Conservation (phyloP, 2,113 vertebrate species). For the Scytalopus superciliaris region DNA sequence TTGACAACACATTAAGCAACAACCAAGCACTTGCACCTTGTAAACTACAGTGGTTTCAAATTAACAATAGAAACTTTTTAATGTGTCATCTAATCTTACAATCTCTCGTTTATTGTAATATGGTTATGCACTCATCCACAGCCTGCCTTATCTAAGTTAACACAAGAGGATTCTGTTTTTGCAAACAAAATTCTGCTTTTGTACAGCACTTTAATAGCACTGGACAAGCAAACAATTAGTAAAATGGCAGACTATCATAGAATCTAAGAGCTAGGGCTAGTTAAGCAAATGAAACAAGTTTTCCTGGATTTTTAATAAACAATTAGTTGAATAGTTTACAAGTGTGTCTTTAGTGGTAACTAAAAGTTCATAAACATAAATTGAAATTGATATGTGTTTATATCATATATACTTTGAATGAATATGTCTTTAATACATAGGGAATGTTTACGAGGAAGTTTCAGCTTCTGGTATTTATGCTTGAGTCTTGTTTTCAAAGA, state of each 20-base stretch:
- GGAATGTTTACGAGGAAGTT: neutral
- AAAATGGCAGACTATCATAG: neutral
- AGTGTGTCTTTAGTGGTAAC: neutral
- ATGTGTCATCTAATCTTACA: neutral
- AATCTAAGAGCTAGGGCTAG: neutral
- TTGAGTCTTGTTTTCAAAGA: neutral
- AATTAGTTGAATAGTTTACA: neutral
- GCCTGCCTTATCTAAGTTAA: constrained; percentile 7
- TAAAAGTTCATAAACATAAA: neutral
- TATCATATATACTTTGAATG: neutral
- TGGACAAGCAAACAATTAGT: neutral
- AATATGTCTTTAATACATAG: neutral
- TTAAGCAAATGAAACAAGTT: neutral
- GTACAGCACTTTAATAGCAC: neutral
- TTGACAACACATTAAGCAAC: neutral
- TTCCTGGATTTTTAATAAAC: neutral
- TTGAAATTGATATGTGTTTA: neutral
- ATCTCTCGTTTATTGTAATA: neutral
- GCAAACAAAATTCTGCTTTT: neutral
- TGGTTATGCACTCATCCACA: neutral
- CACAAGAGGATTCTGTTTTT: neutral
- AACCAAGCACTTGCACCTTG: neutral
- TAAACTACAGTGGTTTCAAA: neutral
- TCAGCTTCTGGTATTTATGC: neutral
- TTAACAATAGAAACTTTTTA: constrained; percentile 4